phyloP scores from a whole-genome alignment of 2,113 vertebrate genomes.

The Aptenodytes patagonicus region DNA sequence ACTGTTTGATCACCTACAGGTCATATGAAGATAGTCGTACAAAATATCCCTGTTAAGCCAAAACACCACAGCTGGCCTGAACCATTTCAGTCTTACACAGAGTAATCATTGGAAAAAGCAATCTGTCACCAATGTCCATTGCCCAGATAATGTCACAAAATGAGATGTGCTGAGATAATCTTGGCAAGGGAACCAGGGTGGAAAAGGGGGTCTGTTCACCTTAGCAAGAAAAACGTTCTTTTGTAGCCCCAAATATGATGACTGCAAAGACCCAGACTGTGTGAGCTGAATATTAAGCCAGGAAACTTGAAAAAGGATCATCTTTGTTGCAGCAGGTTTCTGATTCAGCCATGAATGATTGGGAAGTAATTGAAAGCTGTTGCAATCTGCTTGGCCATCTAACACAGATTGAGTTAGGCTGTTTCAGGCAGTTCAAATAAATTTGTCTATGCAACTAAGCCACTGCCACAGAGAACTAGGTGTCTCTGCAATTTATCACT shows the following conservation, averaged over 20 bases:
- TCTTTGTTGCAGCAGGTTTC: background rate
- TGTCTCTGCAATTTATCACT: background rate
- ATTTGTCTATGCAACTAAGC: background rate
- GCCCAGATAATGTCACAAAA: background rate
- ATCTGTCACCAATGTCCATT: background rate
- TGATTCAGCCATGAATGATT: background rate
- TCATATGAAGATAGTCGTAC: background rate
- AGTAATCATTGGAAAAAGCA: background rate
- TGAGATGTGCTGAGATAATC: background rate
- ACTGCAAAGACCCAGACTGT: background rate
- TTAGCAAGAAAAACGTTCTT: background rate
- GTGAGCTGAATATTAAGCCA: background rate
- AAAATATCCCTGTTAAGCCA: background rate
- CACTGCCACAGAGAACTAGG: background rate
- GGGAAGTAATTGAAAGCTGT: background rate
- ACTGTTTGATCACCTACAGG: background rate
- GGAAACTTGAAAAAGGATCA: background rate
- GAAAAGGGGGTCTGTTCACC: background rate
- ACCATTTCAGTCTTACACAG: background rate
- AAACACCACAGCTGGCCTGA: background rate
- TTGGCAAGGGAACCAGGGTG: background rate
- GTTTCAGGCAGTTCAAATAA: background rate
- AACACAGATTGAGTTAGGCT: background rate
- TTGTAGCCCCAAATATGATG: background rate
- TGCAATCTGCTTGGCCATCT: background rate